These are phyloP conservation scores for Sarcophaga peregrina DNA, from an alignment of 1,140 invertebrate genomes.

Conservation along the genomic window DNA sequence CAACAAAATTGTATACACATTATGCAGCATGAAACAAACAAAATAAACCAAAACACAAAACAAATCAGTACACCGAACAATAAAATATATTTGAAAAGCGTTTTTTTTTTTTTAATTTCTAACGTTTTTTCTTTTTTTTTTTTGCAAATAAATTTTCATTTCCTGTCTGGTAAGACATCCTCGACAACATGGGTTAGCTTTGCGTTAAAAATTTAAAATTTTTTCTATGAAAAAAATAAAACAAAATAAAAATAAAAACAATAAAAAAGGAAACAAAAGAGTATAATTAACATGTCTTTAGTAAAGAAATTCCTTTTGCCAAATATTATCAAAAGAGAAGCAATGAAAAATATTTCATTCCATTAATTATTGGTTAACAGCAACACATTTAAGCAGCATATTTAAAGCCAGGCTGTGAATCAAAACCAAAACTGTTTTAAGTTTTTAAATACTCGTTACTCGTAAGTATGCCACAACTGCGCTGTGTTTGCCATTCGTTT, in stretches of 20 bases:
- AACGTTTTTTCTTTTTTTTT: no score
- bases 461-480: no score
- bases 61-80: not conserved
- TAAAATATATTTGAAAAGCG: not conserved
- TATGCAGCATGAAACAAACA: not conserved
- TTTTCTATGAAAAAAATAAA: no score
- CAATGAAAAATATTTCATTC: no score
- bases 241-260: no score
- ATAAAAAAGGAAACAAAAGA: not conserved
- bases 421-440: no score
- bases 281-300: not conserved
- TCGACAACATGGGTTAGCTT: not conserved
- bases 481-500: no score
- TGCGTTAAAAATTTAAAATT: not conserved
- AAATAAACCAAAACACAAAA: not conserved
- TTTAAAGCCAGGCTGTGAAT: no score
- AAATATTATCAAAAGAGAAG: not conserved
- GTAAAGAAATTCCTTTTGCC: not conserved
- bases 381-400: no score
- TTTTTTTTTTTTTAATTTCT: not conserved
- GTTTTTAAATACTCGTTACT: no score
- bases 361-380: no score
- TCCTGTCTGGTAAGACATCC: slow-evolving; percentile 2
- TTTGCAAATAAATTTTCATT: not conserved
- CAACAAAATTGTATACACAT: not conserved